Evolutionary conservation across 2,888 invertebrate species (phyloP).

Genomic region (Capitulum mitella): DNA sequence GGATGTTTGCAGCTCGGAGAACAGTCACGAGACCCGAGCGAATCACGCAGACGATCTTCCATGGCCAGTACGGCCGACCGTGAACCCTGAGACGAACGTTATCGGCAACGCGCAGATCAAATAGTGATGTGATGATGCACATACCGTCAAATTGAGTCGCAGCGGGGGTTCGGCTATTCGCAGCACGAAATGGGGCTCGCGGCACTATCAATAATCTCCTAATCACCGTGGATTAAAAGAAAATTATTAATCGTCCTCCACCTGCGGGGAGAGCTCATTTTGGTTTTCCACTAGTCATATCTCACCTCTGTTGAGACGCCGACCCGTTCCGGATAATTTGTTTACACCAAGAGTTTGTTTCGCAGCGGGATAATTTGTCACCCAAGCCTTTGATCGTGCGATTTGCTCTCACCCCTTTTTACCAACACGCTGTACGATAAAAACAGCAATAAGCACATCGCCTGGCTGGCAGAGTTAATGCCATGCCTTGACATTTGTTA

Average conservation of each 20-base stretch:
- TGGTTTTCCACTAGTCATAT: not conserved
- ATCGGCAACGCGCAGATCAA: not conserved
- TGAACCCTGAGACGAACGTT: not conserved
- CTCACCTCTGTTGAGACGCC: not conserved
- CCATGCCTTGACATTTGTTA: too few species aligned
- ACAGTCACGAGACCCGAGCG: too few species aligned
- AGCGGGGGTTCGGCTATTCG: not conserved
- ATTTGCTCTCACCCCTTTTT: too few species aligned
- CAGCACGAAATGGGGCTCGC: not conserved
- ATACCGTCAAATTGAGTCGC: not conserved
- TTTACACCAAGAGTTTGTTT: not conserved
- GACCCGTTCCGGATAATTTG: not conserved
- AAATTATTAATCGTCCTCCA: conserved; percentile 4
- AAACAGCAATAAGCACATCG: too few species aligned
- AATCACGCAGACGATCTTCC: too few species aligned
- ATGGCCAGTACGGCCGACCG: not conserved
- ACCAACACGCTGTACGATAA: too few species aligned
- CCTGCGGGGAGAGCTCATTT: not conserved
- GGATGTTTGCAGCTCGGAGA: too few species aligned
- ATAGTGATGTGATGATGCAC: not conserved
- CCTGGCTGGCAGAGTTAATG: too few species aligned
- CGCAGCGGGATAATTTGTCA: not conserved
- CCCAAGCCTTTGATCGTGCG: too few species aligned
- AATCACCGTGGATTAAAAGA: conserved; percentile 15
- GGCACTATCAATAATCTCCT: conserved; percentile 2